Base-by-base conservation (phyloP, 1,140 invertebrate species). In the Ruditapes philippinarum region DNA sequence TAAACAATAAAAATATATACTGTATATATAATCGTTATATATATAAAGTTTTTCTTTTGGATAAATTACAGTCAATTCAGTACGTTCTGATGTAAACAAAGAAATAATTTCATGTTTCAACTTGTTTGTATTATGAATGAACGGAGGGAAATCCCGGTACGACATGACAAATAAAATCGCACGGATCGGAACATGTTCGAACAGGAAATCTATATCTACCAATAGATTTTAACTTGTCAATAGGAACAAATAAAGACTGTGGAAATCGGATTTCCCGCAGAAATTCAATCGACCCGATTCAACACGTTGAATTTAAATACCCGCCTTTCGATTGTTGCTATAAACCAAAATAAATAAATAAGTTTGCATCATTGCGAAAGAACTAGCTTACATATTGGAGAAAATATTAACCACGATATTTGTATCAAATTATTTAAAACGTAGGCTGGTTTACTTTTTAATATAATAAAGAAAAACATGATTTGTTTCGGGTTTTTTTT, bases 241-340 rank as follows among this genome's bases (percentile, higher is more conserved):
- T 36, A 19, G 11, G 42, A 78, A 78, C 74, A 78, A 70, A 62
- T 62, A 62, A 74, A 40, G 70, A 36, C 36, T 12, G 57, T 25
- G 38, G 51, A 38, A 80, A 60, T 49, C 42, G 60, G 19, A 49
- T 45, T 83, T 83, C 81, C 81, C 81, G 81, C 81, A 83, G 54
- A 70, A 65, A 22, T 65, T 51, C n/a, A 51, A 68, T 62, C 42
- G 65, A 70, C 62, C 65, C 38, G 81, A 83, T 31, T 38, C 38
- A 83, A 83, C 81, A 83, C 60, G 81, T 65, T 83, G 65, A 49
- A 70, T 83, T 83, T 83, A 83, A 83, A 83, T 83, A 65, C 81
- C 81, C 81, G 81, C 81, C 81, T 49, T 83, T 83, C 62, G 60
- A 70, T 83, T 70, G 81, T 83, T 83, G 81, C 81, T 83, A 83